These are phyloP conservation scores for Pseudopodoces humilis DNA, from an alignment of 2,113 vertebrate species.

Conservation along the genomic window DNA sequence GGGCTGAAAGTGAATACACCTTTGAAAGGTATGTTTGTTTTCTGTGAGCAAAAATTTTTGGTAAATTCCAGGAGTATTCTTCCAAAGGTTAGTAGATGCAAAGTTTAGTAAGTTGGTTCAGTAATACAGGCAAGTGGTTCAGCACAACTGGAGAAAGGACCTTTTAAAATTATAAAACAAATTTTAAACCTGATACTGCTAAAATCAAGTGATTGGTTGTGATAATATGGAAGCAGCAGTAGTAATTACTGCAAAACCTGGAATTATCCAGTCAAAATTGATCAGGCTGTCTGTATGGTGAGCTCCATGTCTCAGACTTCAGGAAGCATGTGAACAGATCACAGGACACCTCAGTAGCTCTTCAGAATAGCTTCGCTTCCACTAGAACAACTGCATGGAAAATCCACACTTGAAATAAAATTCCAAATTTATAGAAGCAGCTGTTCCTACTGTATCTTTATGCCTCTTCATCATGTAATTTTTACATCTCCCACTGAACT, in stretches of 20 bases:
- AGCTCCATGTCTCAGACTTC: not conserved
- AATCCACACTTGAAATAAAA: not conserved
- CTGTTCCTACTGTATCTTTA: not conserved
- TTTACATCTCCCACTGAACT: not conserved
- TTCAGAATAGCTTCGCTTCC: not conserved
- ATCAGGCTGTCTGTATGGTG: not conserved
- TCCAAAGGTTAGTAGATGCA: not conserved
- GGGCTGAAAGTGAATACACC: slow-evolving; percentile 95
- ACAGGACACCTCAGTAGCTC: not conserved
- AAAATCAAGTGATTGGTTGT: not conserved
- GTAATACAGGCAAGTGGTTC: not conserved
- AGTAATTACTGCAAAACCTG: not conserved
- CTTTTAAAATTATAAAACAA: not conserved
- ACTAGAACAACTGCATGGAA: not conserved
- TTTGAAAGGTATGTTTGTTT: slow-evolving; percentile 86
- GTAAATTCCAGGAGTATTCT: not conserved
- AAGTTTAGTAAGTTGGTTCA: not conserved
- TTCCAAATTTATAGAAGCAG: not conserved
- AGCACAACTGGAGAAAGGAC: not conserved
- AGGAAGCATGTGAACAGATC: not conserved
- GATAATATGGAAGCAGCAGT: not conserved
- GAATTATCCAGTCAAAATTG: not conserved
- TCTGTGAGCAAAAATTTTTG: not conserved
- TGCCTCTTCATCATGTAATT: not conserved
- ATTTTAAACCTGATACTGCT: not conserved